Conservation (phyloP, 2,797 vertebrate genomes). For the Rhinoraja longicauda region DNA sequence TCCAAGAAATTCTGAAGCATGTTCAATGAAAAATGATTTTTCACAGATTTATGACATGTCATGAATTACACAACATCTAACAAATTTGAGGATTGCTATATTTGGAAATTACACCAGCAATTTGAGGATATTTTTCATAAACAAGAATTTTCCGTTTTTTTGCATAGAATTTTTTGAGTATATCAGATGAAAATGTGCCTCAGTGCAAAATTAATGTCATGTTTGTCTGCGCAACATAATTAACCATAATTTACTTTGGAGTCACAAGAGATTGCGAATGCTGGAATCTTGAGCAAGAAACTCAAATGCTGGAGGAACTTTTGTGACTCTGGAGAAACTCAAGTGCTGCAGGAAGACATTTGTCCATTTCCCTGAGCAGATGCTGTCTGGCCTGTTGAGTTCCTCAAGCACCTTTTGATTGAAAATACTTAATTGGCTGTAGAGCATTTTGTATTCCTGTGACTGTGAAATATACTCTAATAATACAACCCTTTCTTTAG, state of each 20-base stretch:
- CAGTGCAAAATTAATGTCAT: neutral
- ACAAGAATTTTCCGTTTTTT: no score
- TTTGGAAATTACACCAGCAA: neutral
- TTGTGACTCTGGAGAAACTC: no score
- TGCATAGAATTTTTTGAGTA: neutral
- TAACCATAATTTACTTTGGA: neutral
- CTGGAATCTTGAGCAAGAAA: no score
- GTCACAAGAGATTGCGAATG: no score
- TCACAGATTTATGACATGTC: neutral
- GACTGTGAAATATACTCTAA: no score
- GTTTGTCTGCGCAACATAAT: neutral
- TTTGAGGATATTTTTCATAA: neutral
- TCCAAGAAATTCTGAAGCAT: neutral
- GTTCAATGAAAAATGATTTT: neutral
- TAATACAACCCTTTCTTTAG: neutral
- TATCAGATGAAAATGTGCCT: neutral
- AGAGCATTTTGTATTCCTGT: neutral
- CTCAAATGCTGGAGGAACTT: no score
- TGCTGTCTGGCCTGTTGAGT: no score
- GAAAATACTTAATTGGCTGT: neutral
- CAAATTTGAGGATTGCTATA: neutral
- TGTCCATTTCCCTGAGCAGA: no score
- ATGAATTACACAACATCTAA: neutral
- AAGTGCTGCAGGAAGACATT: no score
- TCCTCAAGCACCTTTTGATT: no score